Conservation (phyloP, 2,797 vertebrate species). For the Valencia hispanica region DNA sequence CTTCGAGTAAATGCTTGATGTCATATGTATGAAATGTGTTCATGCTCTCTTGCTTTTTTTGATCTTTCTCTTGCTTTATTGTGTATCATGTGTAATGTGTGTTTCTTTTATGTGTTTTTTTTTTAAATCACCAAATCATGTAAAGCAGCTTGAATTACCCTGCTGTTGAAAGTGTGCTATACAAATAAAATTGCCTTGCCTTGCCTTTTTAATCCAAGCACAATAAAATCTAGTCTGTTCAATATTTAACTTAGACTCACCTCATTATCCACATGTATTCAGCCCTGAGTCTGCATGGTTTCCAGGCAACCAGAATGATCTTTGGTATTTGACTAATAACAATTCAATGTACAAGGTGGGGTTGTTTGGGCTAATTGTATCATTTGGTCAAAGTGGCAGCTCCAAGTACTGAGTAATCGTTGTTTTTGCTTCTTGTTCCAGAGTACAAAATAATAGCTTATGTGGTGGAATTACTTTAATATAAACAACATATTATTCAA, state of each 20-base stretch:
- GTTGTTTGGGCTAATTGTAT: not conserved
- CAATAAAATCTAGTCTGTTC: constrained; percentile 3
- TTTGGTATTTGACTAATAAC: constrained; percentile 6
- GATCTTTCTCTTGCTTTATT: too few species aligned
- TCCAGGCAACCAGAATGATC: constrained; percentile 1
- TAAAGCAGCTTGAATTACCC: too few species aligned
- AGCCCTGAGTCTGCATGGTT: constrained; percentile 2
- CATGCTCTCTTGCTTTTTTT: too few species aligned
- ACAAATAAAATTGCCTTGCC: too few species aligned
- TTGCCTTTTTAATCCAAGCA: not conserved
- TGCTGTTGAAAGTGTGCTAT: too few species aligned
- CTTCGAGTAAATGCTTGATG: too few species aligned
- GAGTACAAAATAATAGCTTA: constrained; percentile 43
- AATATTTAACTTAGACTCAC: constrained; percentile 13
- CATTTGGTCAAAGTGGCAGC: constrained; percentile 18
- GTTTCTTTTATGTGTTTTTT: too few species aligned
- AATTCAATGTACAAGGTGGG: constrained; percentile 8
- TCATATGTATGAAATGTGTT: too few species aligned
- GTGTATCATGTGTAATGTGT: too few species aligned
- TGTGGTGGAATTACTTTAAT: constrained; percentile 60
- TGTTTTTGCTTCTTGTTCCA: constrained; percentile 6
- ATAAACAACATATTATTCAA: constrained; percentile 46
- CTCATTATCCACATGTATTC: not conserved
- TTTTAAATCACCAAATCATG: too few species aligned
- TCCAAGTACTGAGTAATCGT: not conserved